Evolutionary conservation across 1,140 invertebrate genomes (phyloP).

Genomic region (Oscheius sp.): DNA sequence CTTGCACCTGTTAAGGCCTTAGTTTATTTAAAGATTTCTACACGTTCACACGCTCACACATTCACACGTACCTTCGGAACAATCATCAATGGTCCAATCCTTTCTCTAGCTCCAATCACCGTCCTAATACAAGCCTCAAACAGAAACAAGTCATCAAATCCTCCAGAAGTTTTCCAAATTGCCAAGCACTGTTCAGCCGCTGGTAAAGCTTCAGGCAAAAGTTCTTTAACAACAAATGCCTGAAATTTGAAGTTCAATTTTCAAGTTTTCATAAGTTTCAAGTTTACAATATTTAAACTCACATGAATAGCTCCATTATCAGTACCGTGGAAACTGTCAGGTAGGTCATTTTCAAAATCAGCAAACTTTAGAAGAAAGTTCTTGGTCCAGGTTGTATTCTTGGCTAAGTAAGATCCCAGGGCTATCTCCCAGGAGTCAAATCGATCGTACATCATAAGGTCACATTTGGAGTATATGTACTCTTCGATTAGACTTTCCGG

Average conservation of each 20-base stretch:
- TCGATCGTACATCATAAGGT: conserved; percentile 35
- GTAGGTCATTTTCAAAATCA: conserved; percentile 20
- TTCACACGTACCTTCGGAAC: conserved; percentile 5
- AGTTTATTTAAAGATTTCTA: no score
- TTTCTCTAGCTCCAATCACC: background rate
- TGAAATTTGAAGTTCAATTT: conserved; percentile 1
- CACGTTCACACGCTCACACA: no score
- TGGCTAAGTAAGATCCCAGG: conserved; percentile 28
- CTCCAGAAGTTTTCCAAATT: conserved; percentile 9
- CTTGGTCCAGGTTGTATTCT: conserved; percentile 23
- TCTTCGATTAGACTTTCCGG: conserved; percentile 32
- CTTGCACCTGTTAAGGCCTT: no score
- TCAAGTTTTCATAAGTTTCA: background rate
- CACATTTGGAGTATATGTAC: conserved; percentile 11
- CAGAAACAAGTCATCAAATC: conserved; percentile 22
- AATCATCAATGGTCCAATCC: conserved; percentile 13
- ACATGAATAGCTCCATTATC: conserved; percentile 40
- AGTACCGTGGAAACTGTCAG: conserved; percentile 32
- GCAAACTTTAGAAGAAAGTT: conserved; percentile 27
- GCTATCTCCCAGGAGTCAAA: conserved; percentile 38
- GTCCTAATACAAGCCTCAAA: conserved; percentile 33
- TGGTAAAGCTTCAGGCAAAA: background rate
- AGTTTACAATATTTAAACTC: conserved; percentile 9
- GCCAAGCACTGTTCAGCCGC: conserved; percentile 1
- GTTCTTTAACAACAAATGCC: conserved; percentile 15